These are phyloP conservation scores for Larimichthys polyactis DNA, from an alignment of 2,113 vertebrate genomes.

Conservation along the genomic window DNA sequence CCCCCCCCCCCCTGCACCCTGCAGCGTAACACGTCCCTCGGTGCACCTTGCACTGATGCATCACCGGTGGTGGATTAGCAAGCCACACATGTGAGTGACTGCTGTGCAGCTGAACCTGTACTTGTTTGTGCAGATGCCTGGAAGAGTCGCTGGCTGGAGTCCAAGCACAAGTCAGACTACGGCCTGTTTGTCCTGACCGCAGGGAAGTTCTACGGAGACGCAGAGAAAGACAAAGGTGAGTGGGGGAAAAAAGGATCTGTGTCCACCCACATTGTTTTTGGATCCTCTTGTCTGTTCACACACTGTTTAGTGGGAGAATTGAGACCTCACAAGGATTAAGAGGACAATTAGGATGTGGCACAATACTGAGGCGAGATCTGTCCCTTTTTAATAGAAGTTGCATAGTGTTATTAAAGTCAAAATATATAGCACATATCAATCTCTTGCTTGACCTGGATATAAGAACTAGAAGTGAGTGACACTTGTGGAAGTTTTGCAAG, in stretches of 20 bases:
- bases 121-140: constrained; percentile 80
- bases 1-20: neutral
- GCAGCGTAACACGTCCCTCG: neutral
- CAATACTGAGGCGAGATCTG: neutral
- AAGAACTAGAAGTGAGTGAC: neutral
- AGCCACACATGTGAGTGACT: neutral
- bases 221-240: constrained; percentile 89
- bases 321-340: neutral
- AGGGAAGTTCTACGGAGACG: constrained; percentile 87
- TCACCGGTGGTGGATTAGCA: neutral
- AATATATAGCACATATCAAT: no score
- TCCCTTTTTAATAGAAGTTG: neutral
- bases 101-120: constrained; percentile 36
- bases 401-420: no score
- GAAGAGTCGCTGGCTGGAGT: constrained; percentile 85
- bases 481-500: neutral
- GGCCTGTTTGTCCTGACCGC: constrained; percentile 85
- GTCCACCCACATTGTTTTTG: neutral
- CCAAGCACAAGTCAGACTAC: constrained; percentile 86
- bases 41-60: constrained; percentile 55
- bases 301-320: neutral
- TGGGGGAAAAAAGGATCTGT: neutral
- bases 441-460: neutral
- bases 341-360: neutral
- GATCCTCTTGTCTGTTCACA: neutral